Percentiles rank a stretch among this genome's conserved stretches.
These are phyloP conservation scores for Daktulosphaira vitifoliae DNA, from an alignment of 1,140 invertebrate species.

Conservation along the genomic window DNA sequence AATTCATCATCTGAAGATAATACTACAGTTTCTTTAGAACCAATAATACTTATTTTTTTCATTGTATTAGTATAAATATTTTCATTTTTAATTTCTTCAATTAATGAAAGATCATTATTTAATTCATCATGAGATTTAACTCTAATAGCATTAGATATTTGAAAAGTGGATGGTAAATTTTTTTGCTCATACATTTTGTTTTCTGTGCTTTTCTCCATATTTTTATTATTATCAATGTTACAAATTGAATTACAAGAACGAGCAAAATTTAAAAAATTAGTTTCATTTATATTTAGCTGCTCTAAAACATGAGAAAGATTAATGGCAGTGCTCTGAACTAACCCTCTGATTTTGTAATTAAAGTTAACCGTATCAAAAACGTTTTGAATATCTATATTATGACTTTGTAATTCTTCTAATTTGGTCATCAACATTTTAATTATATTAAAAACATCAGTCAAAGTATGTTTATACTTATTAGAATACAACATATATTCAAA, in stretches of 20 bases:
- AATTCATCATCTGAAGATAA: conserved; percentile 19
- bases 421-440: conserved; percentile 16
- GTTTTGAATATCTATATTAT: background rate
- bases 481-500: conserved; percentile 30
- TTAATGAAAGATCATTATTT: background rate
- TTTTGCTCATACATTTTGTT: background rate
- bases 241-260: background rate
- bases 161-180: background rate
- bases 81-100: background rate
- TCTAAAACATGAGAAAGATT: conserved; percentile 20
- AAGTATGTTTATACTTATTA: conserved; percentile 28
- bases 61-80: background rate
- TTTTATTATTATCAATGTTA: background rate
- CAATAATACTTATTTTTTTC: conserved; percentile 3
- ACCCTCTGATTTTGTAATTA: conserved; percentile 21
- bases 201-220: background rate
- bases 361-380: conserved; percentile 2
- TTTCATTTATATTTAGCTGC: conserved; percentile 23
- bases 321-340: conserved; percentile 25
- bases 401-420: conserved; percentile 13
- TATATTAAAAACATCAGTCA: conserved; percentile 31
- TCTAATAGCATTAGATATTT: background rate
- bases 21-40: background rate
- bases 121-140: background rate
- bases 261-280: conserved; percentile 18